A percentile compares a stretch with the other conserved stretches of the same genome.
These are phyloP conservation scores for Drosophila pseudotakahashii DNA, from an alignment of 2,888 invertebrate genomes.

Conservation along the genomic window DNA sequence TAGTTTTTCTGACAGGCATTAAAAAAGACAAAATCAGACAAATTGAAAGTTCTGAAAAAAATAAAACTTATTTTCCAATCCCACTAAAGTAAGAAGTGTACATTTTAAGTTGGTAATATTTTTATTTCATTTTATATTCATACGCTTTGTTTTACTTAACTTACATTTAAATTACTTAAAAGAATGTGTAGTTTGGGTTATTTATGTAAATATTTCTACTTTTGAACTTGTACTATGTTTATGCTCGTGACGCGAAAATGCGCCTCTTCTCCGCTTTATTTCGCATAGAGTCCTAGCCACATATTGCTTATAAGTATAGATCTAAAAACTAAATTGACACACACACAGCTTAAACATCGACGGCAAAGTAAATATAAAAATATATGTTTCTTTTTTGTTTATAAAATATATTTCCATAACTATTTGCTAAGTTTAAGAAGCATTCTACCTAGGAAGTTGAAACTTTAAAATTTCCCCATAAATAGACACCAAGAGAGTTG, in stretches of 20 bases:
- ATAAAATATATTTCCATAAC: constrained; percentile 52
- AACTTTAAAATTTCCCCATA: constrained; percentile 55
- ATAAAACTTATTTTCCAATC: no score
- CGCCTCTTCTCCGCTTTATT: constrained; percentile 9
- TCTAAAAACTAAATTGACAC: constrained; percentile 41
- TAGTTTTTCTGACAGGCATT: no score
- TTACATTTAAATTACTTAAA: constrained; percentile 42
- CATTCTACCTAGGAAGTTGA: constrained; percentile 70
- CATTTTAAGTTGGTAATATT: constrained; percentile 13
- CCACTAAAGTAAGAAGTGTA: background rate
- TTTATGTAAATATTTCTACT: constrained; percentile 71
- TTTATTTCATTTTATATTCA: constrained; percentile 30
- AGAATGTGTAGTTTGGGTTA: constrained; percentile 32
- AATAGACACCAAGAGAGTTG: constrained; percentile 82
- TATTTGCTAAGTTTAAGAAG: constrained; percentile 65
- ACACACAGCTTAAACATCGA: constrained; percentile 42
- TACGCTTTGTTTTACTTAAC: constrained; percentile 14
- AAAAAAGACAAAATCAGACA: no score
- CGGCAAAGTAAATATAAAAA: constrained; percentile 67
- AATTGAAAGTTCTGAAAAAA: no score
- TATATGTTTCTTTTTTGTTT: constrained; percentile 55
- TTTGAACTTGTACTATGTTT: constrained; percentile 79
- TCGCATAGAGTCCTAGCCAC: constrained; percentile 20
- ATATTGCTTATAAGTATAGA: constrained; percentile 30
- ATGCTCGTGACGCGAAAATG: constrained; percentile 77